Evolutionary conservation across 2,797 vertebrate genomes (phyloP).

Genomic region (Clarias pachynema): DNA sequence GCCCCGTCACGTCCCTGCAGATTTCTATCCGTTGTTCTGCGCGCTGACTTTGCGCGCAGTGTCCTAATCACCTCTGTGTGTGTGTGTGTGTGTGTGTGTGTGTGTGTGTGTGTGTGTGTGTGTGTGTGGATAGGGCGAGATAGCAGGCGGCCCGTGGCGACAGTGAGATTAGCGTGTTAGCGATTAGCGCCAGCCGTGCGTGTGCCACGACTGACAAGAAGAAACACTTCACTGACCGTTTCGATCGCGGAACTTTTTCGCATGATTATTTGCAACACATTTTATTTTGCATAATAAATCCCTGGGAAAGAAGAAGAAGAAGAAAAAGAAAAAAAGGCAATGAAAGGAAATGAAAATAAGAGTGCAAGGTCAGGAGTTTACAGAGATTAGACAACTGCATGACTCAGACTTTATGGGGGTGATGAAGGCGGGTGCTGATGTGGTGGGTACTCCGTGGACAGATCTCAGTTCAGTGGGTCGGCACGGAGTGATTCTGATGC

Average conservation of each 20-base stretch:
- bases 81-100: background rate
- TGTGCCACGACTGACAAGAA: background rate
- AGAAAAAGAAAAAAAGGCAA: background rate
- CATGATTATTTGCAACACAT: constrained; percentile 4
- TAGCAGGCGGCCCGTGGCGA: background rate
- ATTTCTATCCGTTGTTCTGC: constrained; percentile 29
- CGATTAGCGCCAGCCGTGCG: constrained; percentile 18
- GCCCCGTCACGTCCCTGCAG: background rate
- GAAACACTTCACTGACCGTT: constrained; percentile 15
- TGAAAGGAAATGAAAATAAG: background rate
- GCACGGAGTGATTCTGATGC: background rate
- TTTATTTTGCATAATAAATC: constrained; percentile 20
- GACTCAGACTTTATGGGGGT: background rate
- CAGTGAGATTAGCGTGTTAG: background rate
- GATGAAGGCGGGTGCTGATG: background rate
- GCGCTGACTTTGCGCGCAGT: constrained; percentile 9
- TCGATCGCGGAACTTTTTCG: background rate
- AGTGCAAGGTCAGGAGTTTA: constrained; percentile 22
- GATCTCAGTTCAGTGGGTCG: background rate
- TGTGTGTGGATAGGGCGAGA: constrained; percentile 20
- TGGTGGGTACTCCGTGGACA: background rate
- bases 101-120: background rate
- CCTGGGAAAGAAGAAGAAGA: background rate
- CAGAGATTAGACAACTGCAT: constrained; percentile 3
- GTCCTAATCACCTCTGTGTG: constrained; percentile 27